These are phyloP conservation scores for Salvelinus fontinalis DNA, from an alignment of 2,113 vertebrate genomes.

Conservation along the genomic window DNA sequence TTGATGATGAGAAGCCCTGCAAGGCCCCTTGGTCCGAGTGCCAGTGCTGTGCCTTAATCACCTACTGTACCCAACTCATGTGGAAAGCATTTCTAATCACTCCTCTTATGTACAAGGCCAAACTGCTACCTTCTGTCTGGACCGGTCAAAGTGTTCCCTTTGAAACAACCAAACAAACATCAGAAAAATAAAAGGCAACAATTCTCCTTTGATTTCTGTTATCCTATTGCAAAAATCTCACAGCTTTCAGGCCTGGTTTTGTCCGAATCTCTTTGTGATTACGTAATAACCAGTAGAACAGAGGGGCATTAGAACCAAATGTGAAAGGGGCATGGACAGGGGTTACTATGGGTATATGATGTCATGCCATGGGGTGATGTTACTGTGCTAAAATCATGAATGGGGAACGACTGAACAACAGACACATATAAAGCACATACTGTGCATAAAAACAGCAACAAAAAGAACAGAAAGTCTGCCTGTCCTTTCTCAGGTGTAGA, in stretches of 20 bases:
- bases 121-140: conserved; percentile 70
- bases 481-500: neutral
- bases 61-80: conserved; percentile 47
- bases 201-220: conserved; percentile 63
- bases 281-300: conserved; percentile 27
- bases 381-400: conserved; percentile 12
- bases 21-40: neutral
- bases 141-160: conserved; percentile 19
- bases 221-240: conserved; percentile 59
- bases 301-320: conserved; percentile 30
- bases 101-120: conserved; percentile 27
- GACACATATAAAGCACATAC: neutral
- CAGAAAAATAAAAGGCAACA: conserved; percentile 38
- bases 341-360: conserved; percentile 29
- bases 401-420: conserved; percentile 8
- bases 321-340: conserved; percentile 35
- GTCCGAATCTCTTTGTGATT: conserved; percentile 43
- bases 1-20: conserved; percentile 39
- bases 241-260: conserved; percentile 26
- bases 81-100: conserved; percentile 76
- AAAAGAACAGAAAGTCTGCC: neutral
- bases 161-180: conserved; percentile 43
- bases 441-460: conserved; percentile 12
- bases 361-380: conserved; percentile 1
- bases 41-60: conserved; percentile 23